Conservation (phyloP, 2,888 invertebrate species). For the Idaea biselata region DNA sequence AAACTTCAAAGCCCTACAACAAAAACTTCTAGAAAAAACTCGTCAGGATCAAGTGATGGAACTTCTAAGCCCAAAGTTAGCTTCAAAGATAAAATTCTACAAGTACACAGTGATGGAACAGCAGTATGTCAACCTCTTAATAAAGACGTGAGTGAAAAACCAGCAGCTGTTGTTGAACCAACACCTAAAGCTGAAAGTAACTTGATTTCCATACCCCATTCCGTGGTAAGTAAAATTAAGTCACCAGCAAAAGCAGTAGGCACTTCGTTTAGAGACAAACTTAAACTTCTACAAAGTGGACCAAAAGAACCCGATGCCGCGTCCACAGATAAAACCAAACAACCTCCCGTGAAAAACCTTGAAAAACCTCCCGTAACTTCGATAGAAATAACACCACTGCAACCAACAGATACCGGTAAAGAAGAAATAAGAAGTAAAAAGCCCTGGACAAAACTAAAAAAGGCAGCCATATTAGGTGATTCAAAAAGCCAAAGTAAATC, state of each 20-base stretch:
- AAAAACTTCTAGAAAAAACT: slow-evolving; percentile 73
- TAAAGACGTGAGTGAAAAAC: slow-evolving; percentile 67
- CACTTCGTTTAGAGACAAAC: slow-evolving; percentile 72
- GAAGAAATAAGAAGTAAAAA: slow-evolving; percentile 76
- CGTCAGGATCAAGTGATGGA: slow-evolving; percentile 70
- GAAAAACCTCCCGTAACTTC: slow-evolving; percentile 56
- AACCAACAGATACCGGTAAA: slow-evolving; percentile 45
- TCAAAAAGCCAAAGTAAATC: slow-evolving; percentile 66
- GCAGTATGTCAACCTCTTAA: slow-evolving; percentile 68
- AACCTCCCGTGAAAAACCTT: slow-evolving; percentile 28
- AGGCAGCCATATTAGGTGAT: slow-evolving; percentile 83
- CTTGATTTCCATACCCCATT: slow-evolving; percentile 74
- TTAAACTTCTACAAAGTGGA: slow-evolving; percentile 69
- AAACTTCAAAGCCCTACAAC: slow-evolving; percentile 73
- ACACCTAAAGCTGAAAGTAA: slow-evolving; percentile 71
- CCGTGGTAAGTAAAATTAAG: slow-evolving; percentile 77
- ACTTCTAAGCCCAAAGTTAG: slow-evolving; percentile 80
- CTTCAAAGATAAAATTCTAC: slow-evolving; percentile 82
- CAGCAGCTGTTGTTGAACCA: slow-evolving; percentile 69
- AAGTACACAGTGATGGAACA: slow-evolving; percentile 78
- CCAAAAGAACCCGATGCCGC: slow-evolving; percentile 54
- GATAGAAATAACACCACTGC: slow-evolving; percentile 55
- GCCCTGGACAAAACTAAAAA: slow-evolving; percentile 89
- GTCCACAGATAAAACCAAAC: slow-evolving; percentile 52
- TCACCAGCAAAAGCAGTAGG: slow-evolving; percentile 75